Percentiles rank a stretch among this genome's conserved stretches.
phyloP scores from a whole-genome alignment of 2,113 vertebrate species.

The Rhabdomys dilectus region DNA sequence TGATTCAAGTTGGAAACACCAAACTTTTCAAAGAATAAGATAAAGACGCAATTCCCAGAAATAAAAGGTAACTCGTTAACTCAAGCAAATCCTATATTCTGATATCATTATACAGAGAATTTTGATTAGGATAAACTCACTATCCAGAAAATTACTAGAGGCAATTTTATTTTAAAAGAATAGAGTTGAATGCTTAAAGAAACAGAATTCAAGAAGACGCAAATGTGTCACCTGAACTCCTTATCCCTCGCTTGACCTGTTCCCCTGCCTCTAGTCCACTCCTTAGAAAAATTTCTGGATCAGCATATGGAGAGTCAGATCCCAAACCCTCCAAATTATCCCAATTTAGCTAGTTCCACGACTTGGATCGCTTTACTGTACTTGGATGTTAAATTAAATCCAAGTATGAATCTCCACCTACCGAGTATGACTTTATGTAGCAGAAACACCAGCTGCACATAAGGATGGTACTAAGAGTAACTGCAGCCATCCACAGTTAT shows the following conservation, averaged over 20 bases:
- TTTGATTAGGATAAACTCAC: not conserved
- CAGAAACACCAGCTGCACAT: not conserved
- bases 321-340: not conserved
- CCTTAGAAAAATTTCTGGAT: not conserved
- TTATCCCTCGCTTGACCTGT: not conserved
- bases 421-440: not conserved
- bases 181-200: not conserved
- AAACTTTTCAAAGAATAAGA: conserved; percentile 22
- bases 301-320: not conserved
- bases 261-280: not conserved
- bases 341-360: not conserved
- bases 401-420: too few relatives aligned
- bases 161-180: not conserved
- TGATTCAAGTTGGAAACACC: not conserved
- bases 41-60: not conserved
- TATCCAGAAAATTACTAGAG: not conserved
- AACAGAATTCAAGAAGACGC: not conserved
- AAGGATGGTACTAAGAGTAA: not conserved
- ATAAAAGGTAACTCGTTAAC: not conserved
- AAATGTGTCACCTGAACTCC: not conserved
- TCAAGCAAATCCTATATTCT: not conserved
- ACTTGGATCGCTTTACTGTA: not conserved
- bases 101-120: not conserved
- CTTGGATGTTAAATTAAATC: not conserved
- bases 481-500: too few relatives aligned